A percentile compares a stretch with the other conserved stretches of the same genome.
phyloP scores from a whole-genome alignment of 2,113 vertebrate species.

The Periophthalmodon schlosseri region DNA sequence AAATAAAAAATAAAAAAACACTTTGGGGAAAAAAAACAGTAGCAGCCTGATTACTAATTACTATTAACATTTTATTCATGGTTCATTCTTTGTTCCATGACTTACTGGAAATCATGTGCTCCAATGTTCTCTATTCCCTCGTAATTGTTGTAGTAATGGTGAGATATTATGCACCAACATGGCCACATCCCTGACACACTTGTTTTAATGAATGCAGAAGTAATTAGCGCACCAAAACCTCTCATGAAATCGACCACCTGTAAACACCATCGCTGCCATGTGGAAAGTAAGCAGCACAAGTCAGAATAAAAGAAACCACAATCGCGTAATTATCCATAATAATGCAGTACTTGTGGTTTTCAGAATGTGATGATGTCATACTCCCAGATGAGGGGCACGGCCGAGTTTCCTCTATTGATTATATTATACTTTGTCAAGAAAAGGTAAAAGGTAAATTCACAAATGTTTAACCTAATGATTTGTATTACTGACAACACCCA shows the following conservation, averaged over 20 bases:
- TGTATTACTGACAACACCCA: too few relatives aligned
- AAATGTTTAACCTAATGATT: too few relatives aligned
- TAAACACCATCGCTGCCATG: not conserved
- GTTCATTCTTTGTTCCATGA: not conserved
- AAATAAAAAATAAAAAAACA: too few relatives aligned
- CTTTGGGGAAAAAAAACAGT: too few relatives aligned
- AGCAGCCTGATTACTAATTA: not conserved
- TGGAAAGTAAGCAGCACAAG: not conserved
- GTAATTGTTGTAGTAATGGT: constrained; percentile 1
- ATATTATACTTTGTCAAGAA: too few relatives aligned
- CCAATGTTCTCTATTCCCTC: not conserved
- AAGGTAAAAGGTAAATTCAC: too few relatives aligned
- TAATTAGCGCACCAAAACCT: not conserved
- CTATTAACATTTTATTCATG: not conserved
- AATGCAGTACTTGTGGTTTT: too few relatives aligned
- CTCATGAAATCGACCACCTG: not conserved
- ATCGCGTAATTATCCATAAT: not conserved
- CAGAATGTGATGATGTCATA: too few relatives aligned
- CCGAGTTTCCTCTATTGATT: too few relatives aligned
- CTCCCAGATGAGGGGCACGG: too few relatives aligned
- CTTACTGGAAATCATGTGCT: not conserved
- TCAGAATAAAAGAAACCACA: not conserved
- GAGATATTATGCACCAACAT: not conserved
- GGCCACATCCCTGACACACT: not conserved
- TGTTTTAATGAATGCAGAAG: constrained; percentile 5